These are phyloP conservation scores for Scaptomyza cyrtandrae DNA, from an alignment of 2,888 invertebrate genomes.

Conservation along the genomic window DNA sequence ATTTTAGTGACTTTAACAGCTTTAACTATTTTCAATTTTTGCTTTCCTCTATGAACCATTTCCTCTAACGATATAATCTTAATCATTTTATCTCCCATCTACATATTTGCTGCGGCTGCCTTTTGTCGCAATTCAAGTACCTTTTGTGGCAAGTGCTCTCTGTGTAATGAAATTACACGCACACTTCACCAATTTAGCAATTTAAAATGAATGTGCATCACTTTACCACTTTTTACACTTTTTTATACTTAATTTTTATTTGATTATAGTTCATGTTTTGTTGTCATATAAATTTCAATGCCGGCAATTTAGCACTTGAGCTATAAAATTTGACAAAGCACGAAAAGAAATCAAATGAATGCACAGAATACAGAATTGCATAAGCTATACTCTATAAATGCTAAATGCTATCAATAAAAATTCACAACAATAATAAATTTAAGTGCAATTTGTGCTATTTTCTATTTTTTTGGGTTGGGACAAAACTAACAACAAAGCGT, in stretches of 20 bases:
- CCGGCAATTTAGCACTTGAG: constrained; percentile 72
- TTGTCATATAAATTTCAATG: constrained; percentile 45
- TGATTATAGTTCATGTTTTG: constrained; percentile 58
- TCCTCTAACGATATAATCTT: constrained; percentile 40
- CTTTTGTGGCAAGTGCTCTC: constrained; percentile 15
- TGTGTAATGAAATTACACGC: constrained; percentile 73
- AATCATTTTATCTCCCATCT: constrained; percentile 44
- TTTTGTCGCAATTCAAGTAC: constrained; percentile 46
- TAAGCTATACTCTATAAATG: constrained; percentile 34
- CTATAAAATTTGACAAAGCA: constrained; percentile 14
- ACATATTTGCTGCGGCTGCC: constrained; percentile 14
- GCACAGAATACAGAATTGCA: constrained; percentile 32
- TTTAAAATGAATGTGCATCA: constrained; percentile 53
- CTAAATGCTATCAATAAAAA: constrained; percentile 29
- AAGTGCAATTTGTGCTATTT: constrained; percentile 46
- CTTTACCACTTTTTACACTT: constrained; percentile 38
- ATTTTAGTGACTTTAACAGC: neutral
- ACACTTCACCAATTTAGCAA: constrained; percentile 75
- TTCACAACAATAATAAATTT: constrained; percentile 58
- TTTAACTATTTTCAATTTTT: constrained; percentile 7
- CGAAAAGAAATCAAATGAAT: constrained; percentile 15
- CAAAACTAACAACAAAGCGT: constrained; percentile 32
- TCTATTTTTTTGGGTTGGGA: constrained; percentile 1
- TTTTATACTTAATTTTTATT: constrained; percentile 46
- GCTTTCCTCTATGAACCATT: constrained; percentile 31